Base-by-base conservation (phyloP, 30 jellyfish, hydroid and myxozoan species). In the Catostylus mosaicus region DNA sequence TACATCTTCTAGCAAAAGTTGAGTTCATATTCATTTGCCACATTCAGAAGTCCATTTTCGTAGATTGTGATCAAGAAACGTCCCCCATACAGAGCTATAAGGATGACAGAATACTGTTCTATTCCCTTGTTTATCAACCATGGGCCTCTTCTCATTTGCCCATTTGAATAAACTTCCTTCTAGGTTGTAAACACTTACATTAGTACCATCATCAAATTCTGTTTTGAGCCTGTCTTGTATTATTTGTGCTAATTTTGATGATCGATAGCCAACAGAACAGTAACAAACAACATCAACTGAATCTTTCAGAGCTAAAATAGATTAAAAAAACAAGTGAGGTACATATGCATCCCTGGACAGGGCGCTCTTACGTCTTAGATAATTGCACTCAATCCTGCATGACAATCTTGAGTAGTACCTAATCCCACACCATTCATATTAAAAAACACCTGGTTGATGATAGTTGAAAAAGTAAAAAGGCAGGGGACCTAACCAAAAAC, bases 241-340 rank as follows among this genome's bases (percentile, higher is more conserved):
- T 2, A 46, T 36, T 66, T 89, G 87, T 24, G 94, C 97, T 70
- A 89, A n/a, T 61, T 76, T 78, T 68, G 94, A 78, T 22, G 97
- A 89, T 37, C 97, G 94, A 64, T 89, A 89, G 26, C 97, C 97
- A 73, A 89, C 83, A 22, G 97, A 89, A 60, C 97, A 89, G 63
- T 52, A 89, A 34, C 84, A 82, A 57, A 89, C 83, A 6, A 89
- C 63, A 9, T 79, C 86, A 26, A 52, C 56, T 50, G 64, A 31
- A 34, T 16, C 46, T 7, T 14, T 50, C 27, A 27, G 26, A 50
- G 63, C n/a, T n/a, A n/a, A n/a, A n/a, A n/a, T n/a, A n/a, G n/a
- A n/a, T n/a, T n/a, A n/a, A n/a, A n/a, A n/a, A n/a, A n/a, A n/a
- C n/a, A n/a, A n/a, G n/a, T n/a, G n/a, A n/a, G n/a, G n/a, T n/a